Base-by-base conservation (phyloP, 2,113 vertebrate species). In the Hippocampus abdominalis region DNA sequence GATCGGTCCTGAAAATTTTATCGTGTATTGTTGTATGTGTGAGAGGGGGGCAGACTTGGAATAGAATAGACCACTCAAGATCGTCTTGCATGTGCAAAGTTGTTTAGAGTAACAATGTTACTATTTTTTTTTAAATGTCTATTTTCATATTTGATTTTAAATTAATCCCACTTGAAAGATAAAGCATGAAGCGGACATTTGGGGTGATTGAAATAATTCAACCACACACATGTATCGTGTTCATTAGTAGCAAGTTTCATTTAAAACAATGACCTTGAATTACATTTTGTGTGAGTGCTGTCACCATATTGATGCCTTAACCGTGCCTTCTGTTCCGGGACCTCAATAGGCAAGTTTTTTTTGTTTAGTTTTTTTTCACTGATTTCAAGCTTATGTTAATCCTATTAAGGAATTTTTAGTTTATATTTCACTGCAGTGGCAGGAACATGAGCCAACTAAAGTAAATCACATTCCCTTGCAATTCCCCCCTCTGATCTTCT, bases 331-430 rank as follows among this genome's bases (percentile, higher is more conserved):
- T 25, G 62, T 44, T 25, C 16, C 6, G n/a, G 39, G 12, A 44
- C 25, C 39, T 44, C 11, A 16, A 40, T 44, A 23, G 61, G n/a
- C 21, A 23, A 54, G 59, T 57, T 54, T 66, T 39, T 75, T 60
- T 69, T 68, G 40, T 42, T 42, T 42, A 11, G 1, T 53, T 66
- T 36, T 75, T 60, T 69, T 69, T 42, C 44, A 25, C 56, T 40
- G 21, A 36, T 66, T 48, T 69, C 57, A 71, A 64, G 39, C 62
- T 23, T 62, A 53, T 1, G 27, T 25, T 81, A 70, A 87, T 84
- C 84, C 79, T 78, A 82, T 89, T 84, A 82, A 39, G 21, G 36
- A 73, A 71, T 56, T 65, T 65, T 66, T 62, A 6, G 70, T 71
- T 80, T 79, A 29, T 68, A 74, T 86, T 86, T 80, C 75, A 60